Percentiles rank a stretch among this genome's conserved stretches.
Conservation (phyloP, 2,888 invertebrate species). For the Eilema caniola region DNA sequence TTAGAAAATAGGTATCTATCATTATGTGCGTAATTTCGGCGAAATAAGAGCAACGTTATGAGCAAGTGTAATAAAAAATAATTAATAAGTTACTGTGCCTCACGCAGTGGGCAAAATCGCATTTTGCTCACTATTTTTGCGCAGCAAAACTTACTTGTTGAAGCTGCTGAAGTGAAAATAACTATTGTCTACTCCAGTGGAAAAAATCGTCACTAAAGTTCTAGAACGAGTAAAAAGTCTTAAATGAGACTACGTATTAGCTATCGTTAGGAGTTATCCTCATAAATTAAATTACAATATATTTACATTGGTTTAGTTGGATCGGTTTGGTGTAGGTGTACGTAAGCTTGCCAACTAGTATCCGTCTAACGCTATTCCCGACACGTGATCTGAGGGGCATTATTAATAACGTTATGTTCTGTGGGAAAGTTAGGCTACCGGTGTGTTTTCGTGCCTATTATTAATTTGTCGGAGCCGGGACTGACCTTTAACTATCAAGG, state of each 20-base stretch:
- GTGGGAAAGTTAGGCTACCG: constrained; percentile 23
- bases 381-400: constrained; percentile 13
- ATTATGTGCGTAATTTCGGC: too few species aligned
- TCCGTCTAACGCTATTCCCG: not conserved
- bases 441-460: constrained; percentile 20
- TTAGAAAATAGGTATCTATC: too few species aligned
- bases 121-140: too few species aligned
- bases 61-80: too few species aligned
- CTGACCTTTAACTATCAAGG: constrained; percentile 5
- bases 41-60: too few species aligned
- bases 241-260: not conserved
- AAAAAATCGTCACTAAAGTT: not conserved
- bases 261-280: not conserved
- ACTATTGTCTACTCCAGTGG: too few species aligned
- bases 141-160: too few species aligned
- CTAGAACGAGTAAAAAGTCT: not conserved
- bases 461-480: constrained; percentile 20
- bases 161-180: too few species aligned
- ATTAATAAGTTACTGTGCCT: too few species aligned
- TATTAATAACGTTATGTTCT: constrained; percentile 47
- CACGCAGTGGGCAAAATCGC: too few species aligned
- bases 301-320: not conserved
- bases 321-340: constrained; percentile 1
- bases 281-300: not conserved
- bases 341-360: constrained; percentile 2